Percentiles rank a stretch among this genome's conserved stretches.
Evolutionary conservation across 2,113 vertebrate genomes (phyloP).

Genomic region (Chascanopsetta lugubris): DNA sequence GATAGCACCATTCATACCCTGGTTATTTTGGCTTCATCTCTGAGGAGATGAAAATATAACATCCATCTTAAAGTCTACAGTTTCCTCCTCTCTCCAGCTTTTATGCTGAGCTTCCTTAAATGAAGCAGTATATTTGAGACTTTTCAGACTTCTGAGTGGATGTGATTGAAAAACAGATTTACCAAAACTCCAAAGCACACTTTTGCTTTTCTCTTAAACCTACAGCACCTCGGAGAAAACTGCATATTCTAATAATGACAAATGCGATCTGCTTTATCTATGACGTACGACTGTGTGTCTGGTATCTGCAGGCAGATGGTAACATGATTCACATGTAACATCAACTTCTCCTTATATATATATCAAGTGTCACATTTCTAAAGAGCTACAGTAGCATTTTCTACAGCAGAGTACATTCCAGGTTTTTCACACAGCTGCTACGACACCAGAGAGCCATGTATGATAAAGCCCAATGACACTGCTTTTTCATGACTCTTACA

Average conservation of each 20-base stretch:
- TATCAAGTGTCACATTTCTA: conserved; percentile 67
- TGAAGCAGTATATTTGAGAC: not conserved
- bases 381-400: conserved; percentile 68
- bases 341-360: conserved; percentile 39
- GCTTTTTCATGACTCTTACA: conserved; percentile 41
- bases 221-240: not conserved
- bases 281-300: conserved; percentile 14
- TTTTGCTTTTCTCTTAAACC: not conserved
- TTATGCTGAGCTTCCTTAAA: conserved; percentile 16
- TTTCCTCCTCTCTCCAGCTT: not conserved
- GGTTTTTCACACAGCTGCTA: conserved; percentile 63
- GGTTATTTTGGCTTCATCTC: too few species aligned
- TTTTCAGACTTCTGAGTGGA: not conserved
- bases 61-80: too few species aligned
- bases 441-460: conserved; percentile 46
- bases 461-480: conserved; percentile 46
- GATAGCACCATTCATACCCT: too few species aligned
- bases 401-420: conserved; percentile 61
- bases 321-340: conserved; percentile 47
- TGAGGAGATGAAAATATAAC: too few species aligned
- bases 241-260: conserved; percentile 14
- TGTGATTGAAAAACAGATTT: not conserved
- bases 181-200: not conserved
- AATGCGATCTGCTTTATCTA: conserved; percentile 9
- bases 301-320: conserved; percentile 37